Evolutionary conservation across 2,797 vertebrate species (phyloP).

Genomic region (Malacoctenus gilli): DNA sequence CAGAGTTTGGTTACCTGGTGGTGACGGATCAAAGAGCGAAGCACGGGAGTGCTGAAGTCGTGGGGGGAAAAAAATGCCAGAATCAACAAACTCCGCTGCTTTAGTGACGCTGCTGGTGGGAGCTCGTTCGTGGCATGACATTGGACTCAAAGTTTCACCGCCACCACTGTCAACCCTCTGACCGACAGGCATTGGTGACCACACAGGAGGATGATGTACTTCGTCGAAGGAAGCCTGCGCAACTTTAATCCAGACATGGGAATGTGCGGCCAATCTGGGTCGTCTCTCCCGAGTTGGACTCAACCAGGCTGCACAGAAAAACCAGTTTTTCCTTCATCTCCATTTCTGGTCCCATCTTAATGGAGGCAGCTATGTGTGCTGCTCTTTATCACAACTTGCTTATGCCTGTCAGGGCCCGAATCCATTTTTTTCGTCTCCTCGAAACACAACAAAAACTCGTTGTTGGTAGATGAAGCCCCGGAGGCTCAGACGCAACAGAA

Average conservation of each 20-base stretch:
- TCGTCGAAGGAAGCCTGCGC: too few species aligned
- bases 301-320: slow-evolving; percentile 2
- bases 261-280: background rate
- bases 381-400: slow-evolving; percentile 25
- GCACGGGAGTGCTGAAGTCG: too few species aligned
- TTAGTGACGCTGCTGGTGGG: too few species aligned
- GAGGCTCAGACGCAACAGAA: background rate
- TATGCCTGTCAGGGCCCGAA: slow-evolving; percentile 6
- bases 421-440: background rate
- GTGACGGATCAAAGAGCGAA: too few species aligned
- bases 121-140: too few species aligned
- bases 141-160: too few species aligned
- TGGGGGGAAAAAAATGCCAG: too few species aligned
- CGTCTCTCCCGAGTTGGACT: slow-evolving; percentile 2
- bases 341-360: slow-evolving; percentile 4
- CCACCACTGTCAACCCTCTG: too few species aligned
- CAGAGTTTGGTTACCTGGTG: too few species aligned
- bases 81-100: too few species aligned
- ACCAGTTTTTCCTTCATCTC: slow-evolving; percentile 8
- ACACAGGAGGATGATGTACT: too few species aligned
- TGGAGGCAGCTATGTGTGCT: slow-evolving; percentile 9
- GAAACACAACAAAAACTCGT: slow-evolving; percentile 15
- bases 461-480: slow-evolving; percentile 7
- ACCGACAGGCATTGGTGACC: too few species aligned
- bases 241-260: background rate